These are phyloP conservation scores for Poecilobothrus nobilitatus DNA, from an alignment of 2,888 invertebrate genomes.

Conservation along the genomic window DNA sequence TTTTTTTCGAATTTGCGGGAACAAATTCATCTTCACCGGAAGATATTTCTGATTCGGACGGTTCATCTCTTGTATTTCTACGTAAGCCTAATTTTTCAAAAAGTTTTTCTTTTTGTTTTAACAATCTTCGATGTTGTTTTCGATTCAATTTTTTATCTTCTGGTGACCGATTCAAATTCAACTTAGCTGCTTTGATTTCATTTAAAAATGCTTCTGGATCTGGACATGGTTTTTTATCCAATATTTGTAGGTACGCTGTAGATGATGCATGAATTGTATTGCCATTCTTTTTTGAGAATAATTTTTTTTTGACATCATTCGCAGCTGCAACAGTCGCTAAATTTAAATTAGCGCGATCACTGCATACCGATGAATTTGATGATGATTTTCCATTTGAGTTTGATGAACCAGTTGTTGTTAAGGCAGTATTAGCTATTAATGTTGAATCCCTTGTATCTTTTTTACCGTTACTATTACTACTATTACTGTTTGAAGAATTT, in stretches of 20 bases:
- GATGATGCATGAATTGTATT: slow-evolving; percentile 20
- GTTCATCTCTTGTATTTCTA: slow-evolving; percentile 34
- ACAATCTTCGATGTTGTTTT: slow-evolving; percentile 43
- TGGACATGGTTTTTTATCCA: slow-evolving; percentile 31
- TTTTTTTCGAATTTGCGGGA: slow-evolving; percentile 32
- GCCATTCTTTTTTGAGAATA: slow-evolving; percentile 30
- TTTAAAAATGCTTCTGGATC: slow-evolving; percentile 37
- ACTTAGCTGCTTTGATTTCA: slow-evolving; percentile 38
- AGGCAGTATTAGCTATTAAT: slow-evolving; percentile 8
- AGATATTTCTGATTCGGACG: slow-evolving; percentile 35
- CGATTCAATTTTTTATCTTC: slow-evolving; percentile 43
- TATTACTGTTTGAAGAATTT: slow-evolving; percentile 12
- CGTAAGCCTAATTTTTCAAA: slow-evolving; percentile 48
- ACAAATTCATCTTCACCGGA: slow-evolving; percentile 43
- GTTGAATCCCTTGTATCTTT: slow-evolving; percentile 9
- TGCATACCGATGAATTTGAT: neutral
- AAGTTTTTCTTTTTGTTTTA: slow-evolving; percentile 52
- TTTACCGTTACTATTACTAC: slow-evolving; percentile 21
- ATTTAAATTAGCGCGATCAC: neutral
- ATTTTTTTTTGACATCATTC: slow-evolving; percentile 34
- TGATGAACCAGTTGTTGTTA: neutral
- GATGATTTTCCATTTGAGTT: neutral
- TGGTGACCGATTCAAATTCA: slow-evolving; percentile 38
- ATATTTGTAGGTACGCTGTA: slow-evolving; percentile 25
- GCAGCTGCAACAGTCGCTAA: slow-evolving; percentile 21